Conservation (phyloP, 1,140 invertebrate species). For the Drosophila hydei region DNA sequence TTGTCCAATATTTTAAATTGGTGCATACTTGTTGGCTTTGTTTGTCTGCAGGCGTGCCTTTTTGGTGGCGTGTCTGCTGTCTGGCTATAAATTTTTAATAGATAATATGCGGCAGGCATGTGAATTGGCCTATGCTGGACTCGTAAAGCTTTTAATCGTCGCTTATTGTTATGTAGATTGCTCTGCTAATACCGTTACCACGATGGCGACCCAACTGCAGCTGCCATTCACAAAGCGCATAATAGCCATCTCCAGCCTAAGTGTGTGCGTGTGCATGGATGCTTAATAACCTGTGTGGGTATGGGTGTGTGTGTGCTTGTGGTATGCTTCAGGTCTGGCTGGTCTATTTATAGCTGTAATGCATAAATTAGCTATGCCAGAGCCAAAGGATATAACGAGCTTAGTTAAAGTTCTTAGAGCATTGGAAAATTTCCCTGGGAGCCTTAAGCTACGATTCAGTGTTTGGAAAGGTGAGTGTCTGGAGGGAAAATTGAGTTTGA, state of each 20-base stretch:
- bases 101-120: constrained; percentile 75
- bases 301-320: constrained; percentile 13
- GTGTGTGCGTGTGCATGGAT: constrained; percentile 37
- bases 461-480: background rate
- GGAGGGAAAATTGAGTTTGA: constrained; percentile 35
- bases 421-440: constrained; percentile 25
- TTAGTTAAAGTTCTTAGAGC: constrained; percentile 48
- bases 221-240: constrained; percentile 37
- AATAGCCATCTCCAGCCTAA: constrained; percentile 28
- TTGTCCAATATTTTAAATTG: constrained; percentile 72
- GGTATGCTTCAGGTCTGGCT: constrained; percentile 22
- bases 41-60: constrained; percentile 59
- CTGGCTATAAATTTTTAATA: constrained; percentile 80
- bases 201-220: constrained; percentile 13
- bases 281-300: constrained; percentile 16
- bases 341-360: constrained; percentile 66
- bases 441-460: constrained; percentile 2
- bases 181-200: constrained; percentile 60
- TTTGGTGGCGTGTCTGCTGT: constrained; percentile 63
- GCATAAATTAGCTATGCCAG: constrained; percentile 72
- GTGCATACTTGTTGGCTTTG: constrained; percentile 80
- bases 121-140: constrained; percentile 68
- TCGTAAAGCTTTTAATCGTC: constrained; percentile 77
- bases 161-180: constrained; percentile 82
- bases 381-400: constrained; percentile 55